Percentiles rank a stretch among this genome's conserved stretches.
phyloP scores from a whole-genome alignment of 2,888 invertebrate genomes.

The Beris morrisii region DNA sequence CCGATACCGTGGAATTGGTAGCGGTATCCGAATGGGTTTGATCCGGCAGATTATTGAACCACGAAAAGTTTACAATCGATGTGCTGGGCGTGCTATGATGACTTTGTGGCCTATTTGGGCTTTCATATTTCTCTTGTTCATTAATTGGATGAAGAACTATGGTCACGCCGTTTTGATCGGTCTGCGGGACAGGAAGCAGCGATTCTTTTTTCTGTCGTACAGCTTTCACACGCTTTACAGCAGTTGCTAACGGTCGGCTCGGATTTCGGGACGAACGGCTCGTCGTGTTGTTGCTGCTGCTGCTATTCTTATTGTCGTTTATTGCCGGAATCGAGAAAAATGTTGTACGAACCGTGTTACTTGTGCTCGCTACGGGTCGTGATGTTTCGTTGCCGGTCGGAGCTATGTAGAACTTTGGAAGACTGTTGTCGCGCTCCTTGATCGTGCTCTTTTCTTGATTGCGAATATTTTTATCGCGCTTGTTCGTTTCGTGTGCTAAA shows the following conservation, averaged over 20 bases:
- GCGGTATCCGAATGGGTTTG: constrained; percentile 24
- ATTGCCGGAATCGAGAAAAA: not conserved
- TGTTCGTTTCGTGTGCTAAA: constrained; percentile 16
- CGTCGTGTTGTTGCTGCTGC: not conserved
- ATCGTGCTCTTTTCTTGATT: constrained; percentile 4
- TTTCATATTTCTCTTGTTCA: constrained; percentile 27
- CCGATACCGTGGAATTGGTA: constrained; percentile 19
- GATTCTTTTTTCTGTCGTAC: constrained; percentile 11
- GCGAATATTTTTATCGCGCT: constrained; percentile 11
- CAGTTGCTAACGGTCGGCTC: not conserved
- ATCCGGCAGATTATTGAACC: constrained; percentile 23
- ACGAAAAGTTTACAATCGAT: constrained; percentile 31
- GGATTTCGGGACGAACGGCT: not conserved
- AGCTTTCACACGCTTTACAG: constrained; percentile 15
- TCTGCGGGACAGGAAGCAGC: not conserved
- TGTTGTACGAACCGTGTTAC: not conserved
- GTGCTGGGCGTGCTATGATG: constrained; percentile 24
- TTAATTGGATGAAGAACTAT: constrained; percentile 31
- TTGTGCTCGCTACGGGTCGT: not conserved
- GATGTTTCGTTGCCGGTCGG: not conserved
- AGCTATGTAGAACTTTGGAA: constrained; percentile 8
- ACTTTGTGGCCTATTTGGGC: constrained; percentile 8
- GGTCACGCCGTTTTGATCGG: constrained; percentile 24
- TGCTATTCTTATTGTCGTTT: not conserved
- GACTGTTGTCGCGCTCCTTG: not conserved